phyloP scores from a whole-genome alignment of 2,797 vertebrate species.

The Molossus alvarezi region DNA sequence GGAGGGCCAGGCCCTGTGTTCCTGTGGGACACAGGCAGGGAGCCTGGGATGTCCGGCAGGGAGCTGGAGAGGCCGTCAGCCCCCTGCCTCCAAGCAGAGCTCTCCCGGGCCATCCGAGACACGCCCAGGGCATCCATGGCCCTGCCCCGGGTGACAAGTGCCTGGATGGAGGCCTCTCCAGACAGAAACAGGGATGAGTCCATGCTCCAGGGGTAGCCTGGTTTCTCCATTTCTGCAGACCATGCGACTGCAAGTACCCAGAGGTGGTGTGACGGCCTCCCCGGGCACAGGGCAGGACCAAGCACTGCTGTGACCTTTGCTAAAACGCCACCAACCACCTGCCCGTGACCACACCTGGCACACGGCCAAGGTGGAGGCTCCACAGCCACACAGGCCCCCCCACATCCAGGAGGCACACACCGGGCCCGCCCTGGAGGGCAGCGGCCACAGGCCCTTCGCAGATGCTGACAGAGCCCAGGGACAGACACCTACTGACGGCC shows the following conservation, averaged over 20 bases:
- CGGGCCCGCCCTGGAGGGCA: rapidly evolving
- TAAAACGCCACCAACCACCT: background rate
- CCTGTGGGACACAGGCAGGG: background rate
- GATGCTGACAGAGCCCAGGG: background rate
- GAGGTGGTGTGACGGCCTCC: background rate
- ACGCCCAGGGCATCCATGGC: no score
- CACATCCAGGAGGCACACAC: rapidly evolving
- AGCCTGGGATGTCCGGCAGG: background rate
- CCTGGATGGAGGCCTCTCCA: background rate
- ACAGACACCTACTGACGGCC: background rate
- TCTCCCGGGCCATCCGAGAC: background rate
- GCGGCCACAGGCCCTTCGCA: background rate
- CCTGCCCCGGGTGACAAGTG: background rate
- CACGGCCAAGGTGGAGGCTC: background rate
- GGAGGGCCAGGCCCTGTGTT: background rate
- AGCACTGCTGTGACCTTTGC: background rate
- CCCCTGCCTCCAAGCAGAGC: background rate
- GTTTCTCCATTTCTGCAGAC: background rate
- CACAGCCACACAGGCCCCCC: no score
- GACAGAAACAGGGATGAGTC: background rate
- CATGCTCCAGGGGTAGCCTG: background rate
- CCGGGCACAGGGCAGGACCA: background rate
- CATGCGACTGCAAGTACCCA: background rate
- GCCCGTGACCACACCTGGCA: background rate
- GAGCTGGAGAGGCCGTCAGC: background rate